Base-by-base conservation (phyloP, 2,797 vertebrate species). In the Erethizon dorsatum region DNA sequence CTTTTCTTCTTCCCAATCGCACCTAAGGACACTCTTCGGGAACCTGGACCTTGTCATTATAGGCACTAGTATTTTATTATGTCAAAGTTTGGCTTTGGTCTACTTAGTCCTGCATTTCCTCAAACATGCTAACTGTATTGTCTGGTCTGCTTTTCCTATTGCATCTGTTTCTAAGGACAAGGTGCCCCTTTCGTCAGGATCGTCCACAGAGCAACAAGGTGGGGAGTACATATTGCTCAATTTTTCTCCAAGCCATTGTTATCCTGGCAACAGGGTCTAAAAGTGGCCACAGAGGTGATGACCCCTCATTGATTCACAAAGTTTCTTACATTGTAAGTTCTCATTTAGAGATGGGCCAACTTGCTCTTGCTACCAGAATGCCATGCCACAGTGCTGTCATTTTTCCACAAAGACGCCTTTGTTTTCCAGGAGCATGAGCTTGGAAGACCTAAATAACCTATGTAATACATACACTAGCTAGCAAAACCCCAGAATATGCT, bases 401-500 rank as follows among this genome's bases (percentile, higher is more conserved):
- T 93, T 96, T 92, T 96, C 63, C 33, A 93, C 69, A 86, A 96
- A 97, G 47, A 94, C 47, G 56, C 28, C 61, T 88, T 94, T 31
- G 15, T 88, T 96, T 96, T 83, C 73, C 63, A 89, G 50, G 54
- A 97, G 52, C 37, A 79, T 95, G 31, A 80, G 63, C 28, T 92
- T 79, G 50, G 24, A 59, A 94, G 78, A 52, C 54, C 56, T 41
- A 92, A 89, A 94, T 87, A 93, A 91, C 75, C 80, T 77, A 90
- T 77, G 85, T 54, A 96, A 84, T 57, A 96, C 41, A 92, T 65
- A 89, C 33, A 71, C n/a, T 93, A 45, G 20, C 61, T 75, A 85
- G 26, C 52, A 95, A 93, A 88, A 93, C 57, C 56, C 57, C 50
- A 14, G 24, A 94, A 89, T 92, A 82, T 61, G 31, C 41, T 78